A percentile compares a stretch with the other conserved stretches of the same genome.
Conservation (phyloP, 2,888 invertebrate species). For the Urechis unicinctus region DNA sequence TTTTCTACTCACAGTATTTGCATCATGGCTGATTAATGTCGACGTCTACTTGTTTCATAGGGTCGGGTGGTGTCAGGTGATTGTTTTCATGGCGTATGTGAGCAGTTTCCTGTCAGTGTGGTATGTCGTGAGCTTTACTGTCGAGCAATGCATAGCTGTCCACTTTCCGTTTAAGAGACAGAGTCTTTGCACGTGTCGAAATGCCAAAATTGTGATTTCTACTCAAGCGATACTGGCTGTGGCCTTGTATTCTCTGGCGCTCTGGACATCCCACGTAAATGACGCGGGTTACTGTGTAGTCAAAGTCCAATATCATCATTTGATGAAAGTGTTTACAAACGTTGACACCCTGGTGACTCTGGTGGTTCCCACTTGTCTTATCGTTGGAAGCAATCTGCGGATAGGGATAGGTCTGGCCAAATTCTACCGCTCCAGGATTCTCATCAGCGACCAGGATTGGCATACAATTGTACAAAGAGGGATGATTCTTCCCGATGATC, state of each 20-base stretch:
- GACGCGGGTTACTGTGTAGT: conserved; percentile 1
- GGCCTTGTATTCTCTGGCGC: not conserved
- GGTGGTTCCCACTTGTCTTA: conserved; percentile 15
- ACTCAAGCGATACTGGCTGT: not conserved
- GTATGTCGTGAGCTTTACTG: not conserved
- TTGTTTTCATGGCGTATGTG: not conserved
- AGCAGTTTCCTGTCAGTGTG: not conserved
- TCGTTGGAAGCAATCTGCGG: conserved; percentile 13
- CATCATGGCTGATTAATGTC: not conserved
- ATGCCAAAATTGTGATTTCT: not conserved
- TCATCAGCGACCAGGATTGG: not conserved
- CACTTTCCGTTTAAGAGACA: not conserved
- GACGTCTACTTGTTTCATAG: not conserved
- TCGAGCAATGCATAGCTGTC: not conserved
- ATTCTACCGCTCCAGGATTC: conserved; percentile 6
- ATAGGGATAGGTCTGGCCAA: conserved; percentile 12
- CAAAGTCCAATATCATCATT: not conserved
- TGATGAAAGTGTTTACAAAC: conserved; percentile 8
- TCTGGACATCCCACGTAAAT: not conserved
- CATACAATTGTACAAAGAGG: not conserved
- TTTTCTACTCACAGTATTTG: not conserved
- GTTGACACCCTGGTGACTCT: conserved; percentile 15
- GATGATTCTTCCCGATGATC: not conserved
- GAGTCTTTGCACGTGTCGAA: not conserved
- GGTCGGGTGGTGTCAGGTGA: not conserved